phyloP scores from a whole-genome alignment of 2,113 vertebrate species.

The Polypterus bichir region DNA sequence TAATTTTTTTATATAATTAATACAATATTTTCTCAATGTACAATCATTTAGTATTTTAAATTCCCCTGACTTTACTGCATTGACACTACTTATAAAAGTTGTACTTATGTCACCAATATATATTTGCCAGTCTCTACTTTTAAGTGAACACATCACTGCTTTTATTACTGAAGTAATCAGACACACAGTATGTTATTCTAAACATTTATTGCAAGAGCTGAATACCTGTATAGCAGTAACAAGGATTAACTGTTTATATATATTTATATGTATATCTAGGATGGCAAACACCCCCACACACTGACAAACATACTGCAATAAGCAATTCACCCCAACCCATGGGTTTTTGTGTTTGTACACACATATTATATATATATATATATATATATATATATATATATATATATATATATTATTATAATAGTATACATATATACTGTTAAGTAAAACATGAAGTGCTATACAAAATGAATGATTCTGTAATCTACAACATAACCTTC shows the following conservation, averaged over 20 bases:
- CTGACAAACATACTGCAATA: slow-evolving; percentile 87
- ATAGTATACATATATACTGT: slow-evolving; percentile 57
- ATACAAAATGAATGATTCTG: slow-evolving; percentile 72
- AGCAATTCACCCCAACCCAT: slow-evolving; percentile 85
- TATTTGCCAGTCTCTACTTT: neutral
- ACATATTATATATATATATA: neutral
- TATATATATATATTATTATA: slow-evolving; percentile 2
- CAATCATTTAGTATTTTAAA: no score
- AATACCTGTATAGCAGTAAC: slow-evolving; percentile 96
- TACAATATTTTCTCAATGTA: no score
- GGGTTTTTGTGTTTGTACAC: slow-evolving; percentile 5
- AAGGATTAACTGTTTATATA: slow-evolving; percentile 92
- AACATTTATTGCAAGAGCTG: slow-evolving; percentile 99
- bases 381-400: slow-evolving; percentile 15
- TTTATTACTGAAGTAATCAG: slow-evolving; percentile 40
- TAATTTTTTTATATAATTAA: no score
- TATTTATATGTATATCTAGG: slow-evolving; percentile 56
- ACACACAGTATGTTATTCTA: slow-evolving; percentile 71
- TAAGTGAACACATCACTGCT: neutral
- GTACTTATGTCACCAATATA: no score
- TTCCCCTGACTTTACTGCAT: no score
- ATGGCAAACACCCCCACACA: slow-evolving; percentile 92
- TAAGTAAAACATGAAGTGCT: slow-evolving; percentile 74
- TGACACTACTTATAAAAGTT: no score
- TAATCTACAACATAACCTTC: slow-evolving; percentile 69